A percentile compares a stretch with the other conserved stretches of the same genome.
Conservation (phyloP, 2,888 invertebrate genomes). For the Campoplex nolae region DNA sequence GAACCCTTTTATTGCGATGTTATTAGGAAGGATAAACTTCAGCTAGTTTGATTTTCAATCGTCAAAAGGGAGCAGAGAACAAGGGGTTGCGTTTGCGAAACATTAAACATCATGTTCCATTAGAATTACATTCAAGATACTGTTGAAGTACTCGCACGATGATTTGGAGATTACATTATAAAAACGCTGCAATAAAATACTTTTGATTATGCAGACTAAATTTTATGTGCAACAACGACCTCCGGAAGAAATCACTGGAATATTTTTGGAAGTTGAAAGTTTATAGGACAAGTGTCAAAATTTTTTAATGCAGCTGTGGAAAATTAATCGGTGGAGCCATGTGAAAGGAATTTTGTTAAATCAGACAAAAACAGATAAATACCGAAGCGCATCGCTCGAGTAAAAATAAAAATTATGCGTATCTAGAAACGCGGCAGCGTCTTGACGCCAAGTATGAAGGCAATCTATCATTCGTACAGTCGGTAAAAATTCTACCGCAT, state of each 20-base stretch:
- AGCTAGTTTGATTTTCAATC: neutral
- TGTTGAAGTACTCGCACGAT: neutral
- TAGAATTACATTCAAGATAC: no score
- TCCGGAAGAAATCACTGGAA: neutral
- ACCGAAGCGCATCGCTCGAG: neutral
- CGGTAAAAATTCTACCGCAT: no score
- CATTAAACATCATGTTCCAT: no score
- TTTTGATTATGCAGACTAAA: neutral
- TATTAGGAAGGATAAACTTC: no score
- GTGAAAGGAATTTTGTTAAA: constrained; percentile 1
- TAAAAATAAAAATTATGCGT: neutral
- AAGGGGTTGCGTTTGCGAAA: neutral
- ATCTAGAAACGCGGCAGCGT: no score
- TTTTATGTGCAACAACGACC: neutral
- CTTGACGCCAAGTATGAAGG: no score
- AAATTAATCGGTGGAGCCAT: neutral
- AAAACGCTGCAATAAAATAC: neutral
- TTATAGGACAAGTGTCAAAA: neutral
- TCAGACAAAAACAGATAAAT: neutral
- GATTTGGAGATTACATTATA: neutral
- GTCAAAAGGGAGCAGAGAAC: neutral
- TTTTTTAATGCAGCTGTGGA: neutral
- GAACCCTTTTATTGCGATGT: neutral
- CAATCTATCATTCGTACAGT: no score
- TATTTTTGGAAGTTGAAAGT: neutral